phyloP scores from a whole-genome alignment of 2,113 vertebrate species.

The Sphyrna mokarran region DNA sequence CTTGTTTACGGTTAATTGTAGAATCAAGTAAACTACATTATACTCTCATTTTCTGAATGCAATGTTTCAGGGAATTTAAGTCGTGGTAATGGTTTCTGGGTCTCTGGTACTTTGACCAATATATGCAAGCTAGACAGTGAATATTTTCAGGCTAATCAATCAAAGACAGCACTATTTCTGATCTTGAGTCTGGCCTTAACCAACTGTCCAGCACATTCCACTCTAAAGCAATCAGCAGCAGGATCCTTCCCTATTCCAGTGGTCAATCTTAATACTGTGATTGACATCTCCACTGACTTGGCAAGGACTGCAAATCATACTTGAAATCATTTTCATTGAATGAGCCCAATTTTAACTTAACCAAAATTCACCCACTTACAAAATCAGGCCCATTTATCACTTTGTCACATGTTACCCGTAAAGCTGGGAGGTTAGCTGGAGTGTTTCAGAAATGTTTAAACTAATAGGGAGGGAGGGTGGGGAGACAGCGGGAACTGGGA shows the following conservation, averaged over 20 bases:
- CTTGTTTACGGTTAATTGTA: not conserved
- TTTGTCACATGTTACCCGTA: not conserved
- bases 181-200: not conserved
- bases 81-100: not conserved
- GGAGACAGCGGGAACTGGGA: too few species aligned
- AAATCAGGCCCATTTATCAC: not conserved
- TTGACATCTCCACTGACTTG: not conserved
- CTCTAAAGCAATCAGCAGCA: not conserved
- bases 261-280: not conserved
- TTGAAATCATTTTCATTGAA: not conserved
- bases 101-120: not conserved
- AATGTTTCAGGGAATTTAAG: not conserved
- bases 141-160: not conserved
- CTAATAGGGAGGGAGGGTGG: too few species aligned
- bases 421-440: too few species aligned
- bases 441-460: too few species aligned
- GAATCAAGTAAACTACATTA: not conserved
- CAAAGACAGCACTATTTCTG: not conserved
- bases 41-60: not conserved
- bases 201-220: not conserved
- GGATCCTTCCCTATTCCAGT: not conserved
- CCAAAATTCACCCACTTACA: not conserved
- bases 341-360: not conserved
- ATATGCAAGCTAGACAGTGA: not conserved
- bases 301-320: not conserved